These are phyloP conservation scores for Colletes collaris DNA, from an alignment of 2,888 invertebrate genomes.

Conservation along the genomic window DNA sequence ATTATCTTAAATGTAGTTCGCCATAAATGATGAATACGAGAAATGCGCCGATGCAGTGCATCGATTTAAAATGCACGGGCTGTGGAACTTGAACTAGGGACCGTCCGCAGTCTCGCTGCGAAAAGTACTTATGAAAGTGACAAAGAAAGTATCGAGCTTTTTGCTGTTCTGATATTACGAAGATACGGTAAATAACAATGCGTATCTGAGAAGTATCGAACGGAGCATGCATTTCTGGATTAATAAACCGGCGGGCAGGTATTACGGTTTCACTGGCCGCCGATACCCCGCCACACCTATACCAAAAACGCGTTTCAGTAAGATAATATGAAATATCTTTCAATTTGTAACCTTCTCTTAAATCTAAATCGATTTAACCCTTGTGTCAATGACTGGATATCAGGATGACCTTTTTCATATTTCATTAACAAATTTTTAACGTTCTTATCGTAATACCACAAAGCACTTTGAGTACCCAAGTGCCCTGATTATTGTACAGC, in stretches of 20 bases:
- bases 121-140: constrained; percentile 5
- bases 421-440: no score
- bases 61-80: constrained; percentile 39
- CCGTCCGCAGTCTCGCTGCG: not conserved
- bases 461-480: no score
- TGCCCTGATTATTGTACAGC: no score
- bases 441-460: no score
- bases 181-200: constrained; percentile 33
- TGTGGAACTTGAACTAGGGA: constrained; percentile 39
- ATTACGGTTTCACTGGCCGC: constrained; percentile 89
- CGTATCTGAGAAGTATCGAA: constrained; percentile 20
- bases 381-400: no score
- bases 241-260: constrained; percentile 90
- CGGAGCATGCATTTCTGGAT: constrained; percentile 93
- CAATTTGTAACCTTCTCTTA: no score
- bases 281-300: constrained; percentile 80
- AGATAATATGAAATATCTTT: constrained; percentile 30
- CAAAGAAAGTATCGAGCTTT: not conserved
- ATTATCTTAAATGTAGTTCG: not conserved
- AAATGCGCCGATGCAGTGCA: constrained; percentile 30
- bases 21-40: constrained; percentile 21
- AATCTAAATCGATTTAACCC: no score
- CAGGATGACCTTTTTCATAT: no score
- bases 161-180: not conserved
- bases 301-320: constrained; percentile 76